These are phyloP conservation scores for Isurus oxyrinchus DNA, from an alignment of 2,113 vertebrate species.

Conservation along the genomic window DNA sequence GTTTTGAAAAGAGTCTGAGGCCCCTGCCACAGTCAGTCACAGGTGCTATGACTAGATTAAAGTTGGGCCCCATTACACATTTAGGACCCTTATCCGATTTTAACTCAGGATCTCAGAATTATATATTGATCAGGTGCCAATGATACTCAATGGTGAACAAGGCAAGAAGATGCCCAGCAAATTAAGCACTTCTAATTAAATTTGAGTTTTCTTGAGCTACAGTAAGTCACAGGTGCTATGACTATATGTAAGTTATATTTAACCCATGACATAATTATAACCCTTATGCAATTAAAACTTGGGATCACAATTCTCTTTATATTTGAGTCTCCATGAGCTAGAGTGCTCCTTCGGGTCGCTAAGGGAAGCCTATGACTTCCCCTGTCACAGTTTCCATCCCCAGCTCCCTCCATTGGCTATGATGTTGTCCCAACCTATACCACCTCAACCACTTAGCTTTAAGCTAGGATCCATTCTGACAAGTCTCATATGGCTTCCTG, in stretches of 20 bases:
- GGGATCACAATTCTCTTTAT: no score
- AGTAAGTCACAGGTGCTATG: no score
- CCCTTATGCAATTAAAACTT: no score
- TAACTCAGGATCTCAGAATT: background rate
- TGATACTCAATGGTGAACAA: background rate
- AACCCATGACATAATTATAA: no score
- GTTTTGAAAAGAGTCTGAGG: background rate
- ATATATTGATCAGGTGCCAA: background rate
- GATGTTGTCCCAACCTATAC: no score
- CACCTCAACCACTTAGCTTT: no score
- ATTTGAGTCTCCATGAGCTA: background rate
- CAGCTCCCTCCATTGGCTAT: no score
- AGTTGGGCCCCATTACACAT: background rate
- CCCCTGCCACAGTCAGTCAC: background rate
- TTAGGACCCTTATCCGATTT: background rate
- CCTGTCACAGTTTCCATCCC: no score
- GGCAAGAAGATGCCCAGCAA: background rate
- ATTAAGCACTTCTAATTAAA: background rate
- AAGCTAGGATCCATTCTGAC: no score
- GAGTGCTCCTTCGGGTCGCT: background rate
- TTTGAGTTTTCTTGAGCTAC: no score
- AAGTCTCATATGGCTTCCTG: no score
- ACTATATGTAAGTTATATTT: no score
- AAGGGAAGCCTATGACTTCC: background rate
- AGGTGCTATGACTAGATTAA: background rate